Percentiles rank a stretch among this genome's conserved stretches.
Conservation (phyloP, 2,113 vertebrate species). For the Nannospalax galili region DNA sequence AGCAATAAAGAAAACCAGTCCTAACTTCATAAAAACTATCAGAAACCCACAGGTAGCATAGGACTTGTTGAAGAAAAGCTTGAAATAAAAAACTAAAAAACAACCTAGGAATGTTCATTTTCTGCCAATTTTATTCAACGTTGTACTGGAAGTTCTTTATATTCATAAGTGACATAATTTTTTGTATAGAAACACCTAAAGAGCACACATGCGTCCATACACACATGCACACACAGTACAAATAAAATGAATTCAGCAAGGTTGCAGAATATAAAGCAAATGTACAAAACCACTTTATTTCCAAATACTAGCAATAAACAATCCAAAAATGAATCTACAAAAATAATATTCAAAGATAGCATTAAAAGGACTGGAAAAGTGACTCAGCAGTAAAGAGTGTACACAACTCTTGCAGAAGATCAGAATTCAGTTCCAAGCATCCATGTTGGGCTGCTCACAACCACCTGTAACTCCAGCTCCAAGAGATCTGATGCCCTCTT, state of each 20-base stretch:
- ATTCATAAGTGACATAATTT: not conserved
- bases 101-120: not conserved
- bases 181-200: not conserved
- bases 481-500: too few relatives aligned
- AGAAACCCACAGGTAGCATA: too few relatives aligned
- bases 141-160: not conserved
- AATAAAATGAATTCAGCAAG: too few relatives aligned
- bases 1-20: not conserved
- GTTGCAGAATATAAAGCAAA: not conserved
- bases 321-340: constrained; percentile 3
- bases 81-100: not conserved
- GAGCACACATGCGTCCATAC: not conserved
- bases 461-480: too few relatives aligned
- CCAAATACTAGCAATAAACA: not conserved
- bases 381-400: too few relatives aligned
- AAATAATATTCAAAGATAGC: not conserved
- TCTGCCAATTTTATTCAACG: not conserved
- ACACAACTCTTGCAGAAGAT: too few relatives aligned
- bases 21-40: not conserved
- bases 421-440: too few relatives aligned
- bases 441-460: too few relatives aligned
- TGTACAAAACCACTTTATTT: not conserved
- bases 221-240: not conserved
- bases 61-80: too few relatives aligned
- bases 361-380: too few relatives aligned